These are phyloP conservation scores for Poeciliopsis infans DNA, from an alignment of 2,797 vertebrate genomes.

Conservation along the genomic window DNA sequence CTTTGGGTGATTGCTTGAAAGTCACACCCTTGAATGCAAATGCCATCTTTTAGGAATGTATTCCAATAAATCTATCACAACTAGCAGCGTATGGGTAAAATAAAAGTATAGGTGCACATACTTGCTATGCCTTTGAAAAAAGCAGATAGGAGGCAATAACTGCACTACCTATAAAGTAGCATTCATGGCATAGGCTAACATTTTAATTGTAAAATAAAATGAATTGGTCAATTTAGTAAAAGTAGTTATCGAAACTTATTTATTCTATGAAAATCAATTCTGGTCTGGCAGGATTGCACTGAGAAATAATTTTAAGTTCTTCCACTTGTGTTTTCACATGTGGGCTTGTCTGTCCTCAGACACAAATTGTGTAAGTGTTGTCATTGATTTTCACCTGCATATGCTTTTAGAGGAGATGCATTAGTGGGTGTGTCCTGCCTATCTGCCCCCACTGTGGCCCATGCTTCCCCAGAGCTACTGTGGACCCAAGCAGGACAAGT, in stretches of 20 bases:
- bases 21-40: background rate
- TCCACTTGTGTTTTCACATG: slow-evolving; percentile 33
- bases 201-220: background rate
- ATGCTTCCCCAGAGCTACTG: slow-evolving; percentile 32
- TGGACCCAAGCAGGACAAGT: slow-evolving; percentile 60
- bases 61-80: background rate
- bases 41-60: background rate
- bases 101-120: background rate
- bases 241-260: background rate
- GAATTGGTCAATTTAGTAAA: background rate
- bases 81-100: background rate
- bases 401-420: slow-evolving; percentile 7
- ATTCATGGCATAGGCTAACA: background rate
- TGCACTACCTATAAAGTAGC: background rate
- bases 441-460: background rate
- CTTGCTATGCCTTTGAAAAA: background rate
- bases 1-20: background rate
- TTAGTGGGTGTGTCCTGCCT: slow-evolving; percentile 9
- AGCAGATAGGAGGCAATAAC: background rate
- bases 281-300: too few species aligned
- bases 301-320: slow-evolving; percentile 32
- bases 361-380: slow-evolving; percentile 30
- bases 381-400: slow-evolving; percentile 32
- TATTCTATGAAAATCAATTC: background rate
- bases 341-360: slow-evolving; percentile 4